Percentiles rank a stretch among this genome's conserved stretches.
These are phyloP conservation scores for Agonopterix subpropinquella DNA, from an alignment of 2,888 invertebrate species.

Conservation along the genomic window DNA sequence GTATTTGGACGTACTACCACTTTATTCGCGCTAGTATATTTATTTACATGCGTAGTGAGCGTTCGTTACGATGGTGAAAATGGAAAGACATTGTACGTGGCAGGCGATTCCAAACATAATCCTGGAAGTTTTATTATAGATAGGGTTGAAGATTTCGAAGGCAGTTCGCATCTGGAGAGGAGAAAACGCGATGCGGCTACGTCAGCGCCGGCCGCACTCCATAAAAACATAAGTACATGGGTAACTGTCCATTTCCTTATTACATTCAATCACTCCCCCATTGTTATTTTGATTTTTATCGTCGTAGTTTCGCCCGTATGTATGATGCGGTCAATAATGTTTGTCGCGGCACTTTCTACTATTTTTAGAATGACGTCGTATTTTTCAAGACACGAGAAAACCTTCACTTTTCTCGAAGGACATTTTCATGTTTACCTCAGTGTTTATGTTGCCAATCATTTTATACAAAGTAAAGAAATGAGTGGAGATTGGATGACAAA, in stretches of 20 bases:
- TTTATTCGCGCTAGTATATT: conserved; percentile 42
- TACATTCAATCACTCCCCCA: conserved; percentile 36
- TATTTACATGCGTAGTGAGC: conserved; percentile 39
- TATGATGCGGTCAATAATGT: conserved; percentile 23
- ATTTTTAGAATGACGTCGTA: conserved; percentile 11
- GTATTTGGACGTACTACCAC: conserved; percentile 45
- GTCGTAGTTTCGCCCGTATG: conserved; percentile 14
- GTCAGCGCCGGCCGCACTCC: conserved; percentile 36
- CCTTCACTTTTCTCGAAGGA: conserved; percentile 6
- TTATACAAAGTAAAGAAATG: neutral
- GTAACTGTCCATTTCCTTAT: conserved; percentile 55
- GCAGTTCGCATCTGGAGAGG: conserved; percentile 33
- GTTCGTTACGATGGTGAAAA: conserved; percentile 42
- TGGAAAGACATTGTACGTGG: conserved; percentile 53
- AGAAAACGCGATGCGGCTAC: conserved; percentile 55
- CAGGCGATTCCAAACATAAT: conserved; percentile 28
- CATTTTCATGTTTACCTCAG: neutral
- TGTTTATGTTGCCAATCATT: neutral
- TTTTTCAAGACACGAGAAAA: conserved; percentile 21
- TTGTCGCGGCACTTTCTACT: conserved; percentile 19
- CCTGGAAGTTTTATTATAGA: conserved; percentile 48
- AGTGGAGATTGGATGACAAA: too few relatives aligned
- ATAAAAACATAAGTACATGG: conserved; percentile 68
- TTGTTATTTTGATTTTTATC: conserved; percentile 32
- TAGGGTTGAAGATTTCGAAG: conserved; percentile 23